phyloP scores from a whole-genome alignment of 2,797 vertebrate genomes.

The Megaceryle alcyon region DNA sequence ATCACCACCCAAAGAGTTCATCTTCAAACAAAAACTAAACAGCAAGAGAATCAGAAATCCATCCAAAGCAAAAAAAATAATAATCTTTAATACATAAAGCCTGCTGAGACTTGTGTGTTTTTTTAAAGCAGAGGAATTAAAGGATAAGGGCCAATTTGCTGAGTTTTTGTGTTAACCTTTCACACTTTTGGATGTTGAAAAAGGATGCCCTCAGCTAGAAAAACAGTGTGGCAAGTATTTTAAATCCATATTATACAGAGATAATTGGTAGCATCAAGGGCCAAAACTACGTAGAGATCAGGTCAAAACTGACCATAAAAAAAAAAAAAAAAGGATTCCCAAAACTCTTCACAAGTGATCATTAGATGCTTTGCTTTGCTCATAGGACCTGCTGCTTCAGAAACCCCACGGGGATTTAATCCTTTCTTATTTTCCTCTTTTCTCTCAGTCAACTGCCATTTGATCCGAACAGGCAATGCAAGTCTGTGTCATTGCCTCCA shows the following conservation, averaged over 20 bases:
- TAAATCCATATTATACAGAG: not conserved
- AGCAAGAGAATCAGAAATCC: not conserved
- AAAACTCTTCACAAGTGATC: not conserved
- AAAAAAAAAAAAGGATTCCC: not conserved
- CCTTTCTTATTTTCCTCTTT: not conserved
- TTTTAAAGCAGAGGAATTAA: constrained; percentile 28
- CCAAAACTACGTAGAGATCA: not conserved
- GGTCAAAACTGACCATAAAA: constrained; percentile 9
- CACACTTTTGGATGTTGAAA: not conserved
- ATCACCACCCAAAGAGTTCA: not conserved
- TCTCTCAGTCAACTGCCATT: not conserved
- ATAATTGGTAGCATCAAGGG: constrained; percentile 31
- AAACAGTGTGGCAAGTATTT: not conserved
- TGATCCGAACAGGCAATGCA: not conserved
- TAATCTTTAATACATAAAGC: not conserved
- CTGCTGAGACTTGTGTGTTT: not conserved
- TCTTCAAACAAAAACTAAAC: not conserved
- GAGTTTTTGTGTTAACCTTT: not conserved
- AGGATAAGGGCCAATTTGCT: constrained; percentile 20
- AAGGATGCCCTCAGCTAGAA: not conserved
- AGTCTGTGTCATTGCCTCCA: not conserved
- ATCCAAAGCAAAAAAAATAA: not conserved
- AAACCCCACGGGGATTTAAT: not conserved
- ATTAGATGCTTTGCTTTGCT: not conserved
- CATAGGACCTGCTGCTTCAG: not conserved